Conservation (phyloP, 1,140 invertebrate genomes). For the Lepidostoma basale region DNA sequence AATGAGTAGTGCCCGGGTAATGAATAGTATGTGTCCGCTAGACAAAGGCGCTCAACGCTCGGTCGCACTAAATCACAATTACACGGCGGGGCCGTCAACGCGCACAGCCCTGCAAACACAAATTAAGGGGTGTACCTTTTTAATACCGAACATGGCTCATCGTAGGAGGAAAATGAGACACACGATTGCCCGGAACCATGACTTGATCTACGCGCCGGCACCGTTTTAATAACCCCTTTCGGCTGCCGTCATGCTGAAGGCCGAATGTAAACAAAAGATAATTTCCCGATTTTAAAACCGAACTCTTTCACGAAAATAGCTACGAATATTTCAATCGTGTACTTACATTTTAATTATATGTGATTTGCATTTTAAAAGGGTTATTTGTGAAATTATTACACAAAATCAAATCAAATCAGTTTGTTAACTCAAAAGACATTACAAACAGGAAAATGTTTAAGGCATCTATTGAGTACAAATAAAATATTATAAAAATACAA, state of each 20-base stretch:
- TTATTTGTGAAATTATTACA: no score
- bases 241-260: background rate
- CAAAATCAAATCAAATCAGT: no score
- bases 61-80: constrained; percentile 16
- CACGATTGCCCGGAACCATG: background rate
- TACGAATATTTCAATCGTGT: no score
- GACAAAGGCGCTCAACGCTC: constrained; percentile 29
- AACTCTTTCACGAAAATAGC: no score
- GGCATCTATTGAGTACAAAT: no score
- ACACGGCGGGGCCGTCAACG: constrained; percentile 11
- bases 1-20: constrained; percentile 39
- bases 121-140: background rate
- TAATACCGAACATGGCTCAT: background rate
- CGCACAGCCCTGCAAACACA: constrained; percentile 8
- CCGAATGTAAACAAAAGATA: no score
- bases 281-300: no score
- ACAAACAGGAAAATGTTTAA: no score
- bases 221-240: background rate
- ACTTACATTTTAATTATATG: no score
- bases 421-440: no score
- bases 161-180: background rate
- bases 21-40: constrained; percentile 38
- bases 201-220: background rate
- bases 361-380: no score
- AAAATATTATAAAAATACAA: no score